These are phyloP conservation scores for Plotosus lineatus DNA, from an alignment of 2,113 vertebrate genomes.

Conservation along the genomic window DNA sequence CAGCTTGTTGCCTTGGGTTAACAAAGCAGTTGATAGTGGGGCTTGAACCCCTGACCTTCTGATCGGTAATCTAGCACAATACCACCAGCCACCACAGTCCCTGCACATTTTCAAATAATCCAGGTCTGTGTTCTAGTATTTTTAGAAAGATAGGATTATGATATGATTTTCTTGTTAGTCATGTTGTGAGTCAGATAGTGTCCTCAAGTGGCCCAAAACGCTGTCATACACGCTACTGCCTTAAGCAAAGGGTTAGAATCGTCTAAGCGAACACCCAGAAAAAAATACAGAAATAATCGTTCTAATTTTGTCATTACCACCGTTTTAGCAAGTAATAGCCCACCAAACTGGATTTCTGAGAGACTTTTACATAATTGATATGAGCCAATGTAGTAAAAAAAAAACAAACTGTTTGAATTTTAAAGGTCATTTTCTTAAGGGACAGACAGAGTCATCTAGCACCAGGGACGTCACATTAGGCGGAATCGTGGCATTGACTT, in stretches of 20 bases:
- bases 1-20: no score
- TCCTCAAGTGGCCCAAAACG: slow-evolving; percentile 60
- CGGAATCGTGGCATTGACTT: background rate
- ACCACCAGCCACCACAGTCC: no score
- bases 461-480: background rate
- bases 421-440: slow-evolving; percentile 3
- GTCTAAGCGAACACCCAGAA: background rate
- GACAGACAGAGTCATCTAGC: background rate
- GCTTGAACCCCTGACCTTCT: no score
- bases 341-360: background rate
- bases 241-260: background rate
- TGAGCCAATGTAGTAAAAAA: background rate
- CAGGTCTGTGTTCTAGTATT: background rate
- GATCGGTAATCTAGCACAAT: no score
- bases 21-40: no score
- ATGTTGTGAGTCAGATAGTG: slow-evolving; percentile 62
- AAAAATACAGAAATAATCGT: background rate
- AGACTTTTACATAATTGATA: background rate
- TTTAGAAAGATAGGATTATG: slow-evolving; percentile 54
- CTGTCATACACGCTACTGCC: slow-evolving; percentile 40
- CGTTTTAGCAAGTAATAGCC: background rate
- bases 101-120: background rate
- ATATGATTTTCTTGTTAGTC: slow-evolving; percentile 58
- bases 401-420: background rate
- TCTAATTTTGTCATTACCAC: background rate